Conservation (phyloP, 2,888 invertebrate species). For the Sinohyriopsis cumingii region DNA sequence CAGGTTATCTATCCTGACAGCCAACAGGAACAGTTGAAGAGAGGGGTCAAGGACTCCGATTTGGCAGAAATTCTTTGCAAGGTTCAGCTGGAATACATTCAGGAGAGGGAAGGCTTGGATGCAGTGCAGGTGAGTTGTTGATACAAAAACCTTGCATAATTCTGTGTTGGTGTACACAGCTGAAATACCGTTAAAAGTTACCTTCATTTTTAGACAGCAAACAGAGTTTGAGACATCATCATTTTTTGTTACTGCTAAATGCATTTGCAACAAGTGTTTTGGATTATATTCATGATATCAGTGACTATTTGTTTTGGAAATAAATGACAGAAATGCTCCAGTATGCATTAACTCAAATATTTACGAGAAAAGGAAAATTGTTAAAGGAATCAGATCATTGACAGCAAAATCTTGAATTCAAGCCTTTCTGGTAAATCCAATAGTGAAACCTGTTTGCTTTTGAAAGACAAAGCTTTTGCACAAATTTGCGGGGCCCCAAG, state of each 20-base stretch:
- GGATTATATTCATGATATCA: too few species aligned
- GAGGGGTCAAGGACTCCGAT: conserved; percentile 84
- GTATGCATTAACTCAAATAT: too few species aligned
- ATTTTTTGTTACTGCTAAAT: too few species aligned
- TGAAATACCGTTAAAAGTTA: too few species aligned
- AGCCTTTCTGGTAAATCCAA: conserved; percentile 15
- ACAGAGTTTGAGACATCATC: too few species aligned
- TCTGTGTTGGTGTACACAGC: too few species aligned
- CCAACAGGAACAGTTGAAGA: conserved; percentile 83
- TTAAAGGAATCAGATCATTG: too few species aligned
- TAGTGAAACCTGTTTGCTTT: conserved; percentile 34
- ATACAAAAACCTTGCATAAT: background rate
- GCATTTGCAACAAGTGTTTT: too few species aligned
- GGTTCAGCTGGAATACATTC: conserved; percentile 87
- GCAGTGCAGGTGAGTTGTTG: conserved; percentile 76
- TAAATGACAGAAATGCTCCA: too few species aligned
- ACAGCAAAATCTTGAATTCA: background rate
- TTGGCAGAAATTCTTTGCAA: conserved; percentile 82
- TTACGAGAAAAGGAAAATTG: too few species aligned
- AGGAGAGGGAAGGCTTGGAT: conserved; percentile 91
- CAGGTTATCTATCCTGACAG: conserved; percentile 97
- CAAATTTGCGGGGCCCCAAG: too few species aligned
- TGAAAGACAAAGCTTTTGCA: background rate
- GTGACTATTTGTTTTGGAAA: too few species aligned
- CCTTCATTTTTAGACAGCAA: background rate